A percentile compares a stretch with the other conserved stretches of the same genome.
Evolutionary conservation across 1,140 invertebrate genomes (phyloP).

Genomic region (Anoplolepis gracilipes): DNA sequence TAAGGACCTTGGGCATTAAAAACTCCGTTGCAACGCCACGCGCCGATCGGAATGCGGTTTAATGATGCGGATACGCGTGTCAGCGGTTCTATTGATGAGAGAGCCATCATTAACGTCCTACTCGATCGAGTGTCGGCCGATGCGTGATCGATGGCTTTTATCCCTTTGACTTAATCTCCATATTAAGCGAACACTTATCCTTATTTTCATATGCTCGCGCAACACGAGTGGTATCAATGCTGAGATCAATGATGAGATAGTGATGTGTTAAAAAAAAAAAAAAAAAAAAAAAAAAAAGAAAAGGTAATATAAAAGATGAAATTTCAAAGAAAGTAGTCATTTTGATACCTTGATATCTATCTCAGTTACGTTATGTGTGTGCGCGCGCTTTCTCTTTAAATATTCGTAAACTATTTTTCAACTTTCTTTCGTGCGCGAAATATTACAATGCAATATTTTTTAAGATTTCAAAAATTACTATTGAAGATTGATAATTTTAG

Average conservation of each 20-base stretch:
- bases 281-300: constrained; percentile 27
- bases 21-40: background rate
- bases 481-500: background rate
- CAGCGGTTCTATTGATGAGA: constrained; percentile 35
- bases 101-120: constrained; percentile 67
- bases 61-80: constrained; percentile 51
- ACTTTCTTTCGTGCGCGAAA: background rate
- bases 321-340: background rate
- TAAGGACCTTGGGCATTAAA: constrained; percentile 19
- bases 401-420: constrained; percentile 22
- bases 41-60: background rate
- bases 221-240: background rate
- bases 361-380: background rate
- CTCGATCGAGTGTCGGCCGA: constrained; percentile 23
- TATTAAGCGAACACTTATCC: constrained; percentile 58
- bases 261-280: constrained; percentile 9
- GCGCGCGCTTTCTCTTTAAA: background rate
- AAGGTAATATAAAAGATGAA: background rate
- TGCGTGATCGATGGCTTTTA: constrained; percentile 62
- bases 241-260: background rate
- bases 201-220: background rate
- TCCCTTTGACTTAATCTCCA: constrained; percentile 65
- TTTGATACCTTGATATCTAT: background rate
- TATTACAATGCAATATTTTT: background rate
- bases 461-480: background rate